Conservation (phyloP, 2,797 vertebrate species). For the Sandelia bainsii region DNA sequence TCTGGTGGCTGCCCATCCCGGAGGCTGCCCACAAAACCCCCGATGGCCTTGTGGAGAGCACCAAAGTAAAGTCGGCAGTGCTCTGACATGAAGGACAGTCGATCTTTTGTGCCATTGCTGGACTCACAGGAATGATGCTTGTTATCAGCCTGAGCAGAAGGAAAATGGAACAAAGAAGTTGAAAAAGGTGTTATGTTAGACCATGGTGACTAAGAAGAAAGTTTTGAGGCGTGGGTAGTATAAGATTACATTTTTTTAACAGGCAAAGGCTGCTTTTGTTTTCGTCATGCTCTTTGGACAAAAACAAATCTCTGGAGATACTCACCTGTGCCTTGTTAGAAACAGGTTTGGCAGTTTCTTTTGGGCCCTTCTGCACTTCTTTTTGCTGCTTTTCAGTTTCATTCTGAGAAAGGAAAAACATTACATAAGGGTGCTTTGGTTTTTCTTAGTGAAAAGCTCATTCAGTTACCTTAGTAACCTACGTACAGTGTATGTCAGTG, state of each 20-base stretch:
- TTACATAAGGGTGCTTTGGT: background rate
- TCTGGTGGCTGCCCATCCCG: conserved; percentile 87
- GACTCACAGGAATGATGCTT: conserved; percentile 37
- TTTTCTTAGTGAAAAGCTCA: background rate
- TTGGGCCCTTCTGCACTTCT: conserved; percentile 47
- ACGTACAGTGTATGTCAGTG: background rate
- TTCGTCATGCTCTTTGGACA: background rate
- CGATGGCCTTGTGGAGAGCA: conserved; percentile 91
- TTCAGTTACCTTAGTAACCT: background rate
- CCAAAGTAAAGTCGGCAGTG: conserved; percentile 92
- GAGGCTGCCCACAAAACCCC: conserved; percentile 84
- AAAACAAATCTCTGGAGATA: background rate
- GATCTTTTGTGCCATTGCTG: conserved; percentile 30
- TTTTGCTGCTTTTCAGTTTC: conserved; percentile 77
- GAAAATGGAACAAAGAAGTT: conserved; percentile 13
- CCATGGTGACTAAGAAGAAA: background rate
- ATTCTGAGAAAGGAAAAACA: conserved; percentile 62
- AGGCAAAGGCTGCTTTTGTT: background rate
- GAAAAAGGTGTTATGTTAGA: background rate
- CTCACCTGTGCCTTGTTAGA: conserved; percentile 67
- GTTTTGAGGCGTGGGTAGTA: background rate
- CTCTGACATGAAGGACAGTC: conserved; percentile 72
- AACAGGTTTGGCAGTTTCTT: conserved; percentile 41
- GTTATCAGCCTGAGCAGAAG: conserved; percentile 38
- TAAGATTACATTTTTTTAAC: background rate